Evolutionary conservation across 2,797 vertebrate genomes (phyloP).

Genomic region (Poeciliopsis infans): DNA sequence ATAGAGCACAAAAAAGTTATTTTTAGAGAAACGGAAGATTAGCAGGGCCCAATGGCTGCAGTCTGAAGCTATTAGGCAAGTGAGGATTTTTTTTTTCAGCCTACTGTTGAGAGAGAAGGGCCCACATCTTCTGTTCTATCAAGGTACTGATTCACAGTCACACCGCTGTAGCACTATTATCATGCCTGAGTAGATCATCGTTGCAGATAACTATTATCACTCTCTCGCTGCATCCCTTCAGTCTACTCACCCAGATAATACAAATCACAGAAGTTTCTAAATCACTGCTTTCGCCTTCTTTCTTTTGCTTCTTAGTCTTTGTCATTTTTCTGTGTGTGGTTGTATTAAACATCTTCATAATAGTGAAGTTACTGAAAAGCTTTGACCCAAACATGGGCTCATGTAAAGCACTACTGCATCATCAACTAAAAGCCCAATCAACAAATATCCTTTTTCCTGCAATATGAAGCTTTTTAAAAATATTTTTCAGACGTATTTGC

Average conservation of each 20-base stretch:
- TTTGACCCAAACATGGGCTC: conserved; percentile 11
- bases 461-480: not conserved
- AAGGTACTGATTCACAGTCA: conserved; percentile 78
- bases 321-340: conserved; percentile 56
- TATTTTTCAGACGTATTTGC: not conserved
- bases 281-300: conserved; percentile 68
- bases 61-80: conserved; percentile 83
- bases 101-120: conserved; percentile 68
- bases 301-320: conserved; percentile 60
- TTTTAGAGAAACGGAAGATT: conserved; percentile 83
- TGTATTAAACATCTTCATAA: conserved; percentile 51
- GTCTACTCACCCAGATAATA: conserved; percentile 79
- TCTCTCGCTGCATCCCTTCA: conserved; percentile 71
- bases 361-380: conserved; percentile 33
- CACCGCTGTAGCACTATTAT: conserved; percentile 81
- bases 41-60: conserved; percentile 82
- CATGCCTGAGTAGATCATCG: conserved; percentile 81
- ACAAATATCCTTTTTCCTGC: conserved; percentile 16
- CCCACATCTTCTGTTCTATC: conserved; percentile 78
- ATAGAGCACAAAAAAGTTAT: conserved; percentile 84
- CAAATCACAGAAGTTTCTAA: conserved; percentile 75
- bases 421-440: conserved; percentile 24
- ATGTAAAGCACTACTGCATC: conserved; percentile 23
- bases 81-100: conserved; percentile 59
- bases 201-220: conserved; percentile 80